Percentiles rank a stretch among this genome's conserved stretches.
These are phyloP conservation scores for Podiceps cristatus DNA, from an alignment of 2,113 vertebrate genomes.

Conservation along the genomic window DNA sequence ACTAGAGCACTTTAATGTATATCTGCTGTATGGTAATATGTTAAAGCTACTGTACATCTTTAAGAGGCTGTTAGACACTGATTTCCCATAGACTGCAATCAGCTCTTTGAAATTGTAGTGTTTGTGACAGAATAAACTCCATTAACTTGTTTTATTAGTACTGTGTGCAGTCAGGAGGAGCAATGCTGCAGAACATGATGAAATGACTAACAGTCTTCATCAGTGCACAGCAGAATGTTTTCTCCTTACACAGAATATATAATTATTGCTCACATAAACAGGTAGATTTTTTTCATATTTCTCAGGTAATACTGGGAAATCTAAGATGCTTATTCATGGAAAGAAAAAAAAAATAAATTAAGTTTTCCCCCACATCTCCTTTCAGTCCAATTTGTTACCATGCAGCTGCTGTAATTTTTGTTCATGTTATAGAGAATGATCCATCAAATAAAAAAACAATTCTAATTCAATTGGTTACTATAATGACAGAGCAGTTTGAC, in stretches of 20 bases:
- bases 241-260: slow-evolving; percentile 74
- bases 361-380: neutral
- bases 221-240: slow-evolving; percentile 69
- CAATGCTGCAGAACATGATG: slow-evolving; percentile 75
- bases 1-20: slow-evolving; percentile 26
- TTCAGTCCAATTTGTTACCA: slow-evolving; percentile 30
- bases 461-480: slow-evolving; percentile 33
- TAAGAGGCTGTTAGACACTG: slow-evolving; percentile 59
- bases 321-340: slow-evolving; percentile 26
- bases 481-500: slow-evolving; percentile 57
- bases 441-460: neutral
- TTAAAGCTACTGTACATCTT: slow-evolving; percentile 67
- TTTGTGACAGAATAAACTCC: slow-evolving; percentile 83
- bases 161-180: slow-evolving; percentile 77
- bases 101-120: slow-evolving; percentile 71
- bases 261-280: slow-evolving; percentile 77
- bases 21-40: slow-evolving; percentile 45
- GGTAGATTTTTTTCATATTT: slow-evolving; percentile 56
- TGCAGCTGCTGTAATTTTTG: slow-evolving; percentile 13
- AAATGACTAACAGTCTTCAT: slow-evolving; percentile 78
- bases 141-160: slow-evolving; percentile 83
- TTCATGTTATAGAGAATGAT: slow-evolving; percentile 10
- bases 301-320: slow-evolving; percentile 40
- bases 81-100: slow-evolving; percentile 75
- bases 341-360: slow-evolving; percentile 63